Evolutionary conservation across 2,113 vertebrate genomes (phyloP), one percentile per base, ranked within the genome.

Genomic region (Ramphastos sulfuratus): DNA sequence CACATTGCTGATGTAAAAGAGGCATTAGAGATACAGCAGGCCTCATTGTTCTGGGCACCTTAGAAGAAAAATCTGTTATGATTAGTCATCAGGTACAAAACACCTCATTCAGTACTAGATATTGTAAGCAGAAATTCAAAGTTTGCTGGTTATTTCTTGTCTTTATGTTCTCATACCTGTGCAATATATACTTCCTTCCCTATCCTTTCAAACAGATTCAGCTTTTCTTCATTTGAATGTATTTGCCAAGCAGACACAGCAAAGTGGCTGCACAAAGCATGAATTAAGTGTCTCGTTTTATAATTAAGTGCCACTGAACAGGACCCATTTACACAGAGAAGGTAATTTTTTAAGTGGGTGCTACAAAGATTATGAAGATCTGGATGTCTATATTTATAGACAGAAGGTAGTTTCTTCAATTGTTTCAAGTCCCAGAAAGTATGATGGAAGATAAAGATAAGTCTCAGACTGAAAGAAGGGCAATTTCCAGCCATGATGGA

Each of bases 211-310:
- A 77, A 55, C 16, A 74, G 27, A 54, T 1, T 48, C 65, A 63
- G 25, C 23, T 71, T 91, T 83, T 67, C 37, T 39, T 85, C 76
- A 37, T 14, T 19, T 19, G 4, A 81, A 75, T 16, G 10, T 42
- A 31, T 58, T 44, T 44, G 44, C 60, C 69, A 65, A 87, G 72
- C n/a, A 64, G 39, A 63, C 7, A 86, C 3, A 79, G 27, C 58
- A 64, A 78, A 85, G 12, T 16, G 30, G 81, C 31, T 3, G 4
- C 12, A 44, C 35, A 78, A 72, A 83, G 35, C 44, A 44, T 25
- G 25, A 93, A 81, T 81, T 70, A 91, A 76, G 17, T 25, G n/a
- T 31, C 79, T 75, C 80, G 55, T 76, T 94, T 87, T 83, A 58
- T 85, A 95, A 86, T 48, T 82, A 87, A 64, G 16, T 59, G 35